A percentile compares a stretch with the other conserved stretches of the same genome.
These are phyloP conservation scores for Clarias gariepinus DNA, from an alignment of 2,113 vertebrate species.

Conservation along the genomic window DNA sequence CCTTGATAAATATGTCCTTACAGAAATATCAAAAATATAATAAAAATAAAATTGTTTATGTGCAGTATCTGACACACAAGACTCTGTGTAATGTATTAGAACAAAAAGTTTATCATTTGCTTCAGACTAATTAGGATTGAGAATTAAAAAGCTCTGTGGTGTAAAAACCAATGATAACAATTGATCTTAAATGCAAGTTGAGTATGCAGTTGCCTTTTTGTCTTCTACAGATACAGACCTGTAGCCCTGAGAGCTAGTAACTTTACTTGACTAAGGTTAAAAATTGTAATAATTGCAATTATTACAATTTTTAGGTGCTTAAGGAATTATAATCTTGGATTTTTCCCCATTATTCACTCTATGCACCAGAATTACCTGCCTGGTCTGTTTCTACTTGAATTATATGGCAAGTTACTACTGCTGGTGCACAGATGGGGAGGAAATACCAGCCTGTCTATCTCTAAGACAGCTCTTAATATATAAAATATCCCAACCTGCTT, in stretches of 20 bases:
- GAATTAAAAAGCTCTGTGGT: neutral
- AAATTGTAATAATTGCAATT: neutral
- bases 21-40: too few species aligned
- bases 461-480: constrained; percentile 27
- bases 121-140: neutral
- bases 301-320: neutral
- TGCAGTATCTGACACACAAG: too few species aligned
- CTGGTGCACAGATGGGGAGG: constrained; percentile 46
- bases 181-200: neutral
- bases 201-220: too few species aligned
- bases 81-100: too few species aligned
- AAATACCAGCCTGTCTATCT: constrained; percentile 41
- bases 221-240: neutral
- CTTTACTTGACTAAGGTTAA: neutral
- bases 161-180: neutral
- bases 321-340: neutral
- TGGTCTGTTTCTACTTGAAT: constrained; percentile 50
- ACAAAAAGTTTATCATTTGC: too few species aligned
- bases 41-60: too few species aligned
- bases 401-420: constrained; percentile 11
- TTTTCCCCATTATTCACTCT: neutral
- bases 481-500: constrained; percentile 23
- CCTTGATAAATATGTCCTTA: too few species aligned
- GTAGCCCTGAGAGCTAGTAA: neutral
- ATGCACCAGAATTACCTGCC: constrained; percentile 16